Conservation (phyloP, 2,113 vertebrate genomes). For the Myrmecophaga tridactyla region DNA sequence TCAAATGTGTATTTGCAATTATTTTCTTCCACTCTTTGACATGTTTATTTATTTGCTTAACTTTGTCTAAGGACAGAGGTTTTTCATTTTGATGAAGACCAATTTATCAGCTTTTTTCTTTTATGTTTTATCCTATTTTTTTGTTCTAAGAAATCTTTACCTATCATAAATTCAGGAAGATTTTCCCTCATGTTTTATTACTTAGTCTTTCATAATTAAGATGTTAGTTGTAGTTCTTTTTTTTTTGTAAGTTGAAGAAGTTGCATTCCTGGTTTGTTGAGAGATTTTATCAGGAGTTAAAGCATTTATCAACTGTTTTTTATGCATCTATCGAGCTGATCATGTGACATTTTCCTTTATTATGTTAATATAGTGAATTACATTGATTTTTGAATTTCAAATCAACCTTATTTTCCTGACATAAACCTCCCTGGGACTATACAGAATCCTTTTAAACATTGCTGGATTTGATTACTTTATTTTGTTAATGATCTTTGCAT, state of each 20-base stretch:
- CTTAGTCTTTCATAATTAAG: not conserved
- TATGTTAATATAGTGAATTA: slow-evolving; percentile 21
- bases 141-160: slow-evolving; percentile 37
- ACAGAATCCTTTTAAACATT: not conserved
- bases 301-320: not conserved
- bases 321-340: too few species aligned
- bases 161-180: not conserved
- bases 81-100: slow-evolving; percentile 3
- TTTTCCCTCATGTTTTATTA: not conserved
- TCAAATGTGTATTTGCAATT: slow-evolving; percentile 27
- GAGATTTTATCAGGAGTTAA: not conserved
- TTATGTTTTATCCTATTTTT: not conserved
- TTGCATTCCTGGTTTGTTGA: slow-evolving; percentile 10
- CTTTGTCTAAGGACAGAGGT: not conserved
- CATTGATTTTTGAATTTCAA: slow-evolving; percentile 37
- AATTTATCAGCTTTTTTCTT: not conserved
- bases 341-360: not conserved
- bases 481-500: not conserved
- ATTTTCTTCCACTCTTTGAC: not conserved
- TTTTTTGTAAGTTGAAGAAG: not conserved
- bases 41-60: not conserved
- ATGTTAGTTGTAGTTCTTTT: not conserved
- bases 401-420: slow-evolving; percentile 13
- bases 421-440: not conserved
- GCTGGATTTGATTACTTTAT: not conserved